Evolutionary conservation across 2,113 vertebrate species (phyloP).

Genomic region (Istiophorus platypterus): DNA sequence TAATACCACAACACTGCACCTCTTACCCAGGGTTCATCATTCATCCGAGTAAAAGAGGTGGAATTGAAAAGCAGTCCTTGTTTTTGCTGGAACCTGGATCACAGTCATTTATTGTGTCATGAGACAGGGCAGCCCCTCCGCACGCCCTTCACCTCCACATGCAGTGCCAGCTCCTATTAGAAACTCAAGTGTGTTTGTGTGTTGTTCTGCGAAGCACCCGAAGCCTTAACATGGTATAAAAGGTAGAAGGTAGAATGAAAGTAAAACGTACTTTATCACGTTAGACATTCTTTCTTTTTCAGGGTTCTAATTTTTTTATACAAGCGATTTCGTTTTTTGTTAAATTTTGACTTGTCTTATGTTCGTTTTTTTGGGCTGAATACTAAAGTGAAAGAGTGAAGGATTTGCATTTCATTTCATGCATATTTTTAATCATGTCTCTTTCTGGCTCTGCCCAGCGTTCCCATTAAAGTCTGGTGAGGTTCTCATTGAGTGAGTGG

Average conservation of each 20-base stretch:
- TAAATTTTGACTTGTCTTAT: conserved; percentile 8
- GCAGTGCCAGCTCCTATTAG: conserved; percentile 58
- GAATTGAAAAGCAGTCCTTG: conserved; percentile 80
- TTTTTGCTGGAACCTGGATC: conserved; percentile 73
- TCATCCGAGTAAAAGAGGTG: conserved; percentile 73
- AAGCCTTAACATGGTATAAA: conserved; percentile 6
- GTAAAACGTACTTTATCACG: not conserved
- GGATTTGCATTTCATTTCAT: conserved; percentile 78
- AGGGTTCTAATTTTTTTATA: not conserved
- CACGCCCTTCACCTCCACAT: conserved; percentile 70
- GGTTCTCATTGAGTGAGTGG: conserved; percentile 76
- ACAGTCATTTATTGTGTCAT: conserved; percentile 78
- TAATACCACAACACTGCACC: conserved; percentile 77
- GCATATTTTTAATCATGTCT: conserved; percentile 79
- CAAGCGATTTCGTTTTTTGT: not conserved
- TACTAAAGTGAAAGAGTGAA: conserved; percentile 48
- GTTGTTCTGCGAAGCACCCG: conserved; percentile 11
- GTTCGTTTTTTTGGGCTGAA: conserved; percentile 27
- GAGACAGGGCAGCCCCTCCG: conserved; percentile 60
- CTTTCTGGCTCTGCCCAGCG: conserved; percentile 55
- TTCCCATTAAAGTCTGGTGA: conserved; percentile 69
- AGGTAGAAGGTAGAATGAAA: not conserved
- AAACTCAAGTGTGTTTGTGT: conserved; percentile 45
- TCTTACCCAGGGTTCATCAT: conserved; percentile 76
- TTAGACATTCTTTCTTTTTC: conserved; percentile 1